Evolutionary conservation across 30 jellyfish, hydroid and myxozoan genomes (phyloP).

Genomic region (Cassiopea andromeda): DNA sequence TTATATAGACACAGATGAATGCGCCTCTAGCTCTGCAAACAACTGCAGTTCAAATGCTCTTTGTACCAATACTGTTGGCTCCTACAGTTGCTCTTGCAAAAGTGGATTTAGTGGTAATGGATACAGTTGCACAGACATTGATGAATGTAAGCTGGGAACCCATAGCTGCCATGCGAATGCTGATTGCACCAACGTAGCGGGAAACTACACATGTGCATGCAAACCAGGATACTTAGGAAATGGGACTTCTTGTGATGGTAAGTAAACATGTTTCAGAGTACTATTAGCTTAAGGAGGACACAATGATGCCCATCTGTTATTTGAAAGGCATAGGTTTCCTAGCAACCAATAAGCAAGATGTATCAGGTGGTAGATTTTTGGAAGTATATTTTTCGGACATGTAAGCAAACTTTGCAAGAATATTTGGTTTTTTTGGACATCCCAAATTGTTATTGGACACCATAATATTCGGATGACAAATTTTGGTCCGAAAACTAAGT

Average conservation of each 20-base stretch:
- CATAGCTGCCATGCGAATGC: constrained; percentile 45
- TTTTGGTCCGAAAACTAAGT: too few species aligned
- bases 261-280: neutral
- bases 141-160: constrained; percentile 20
- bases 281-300: too few species aligned
- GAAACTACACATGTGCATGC: constrained; percentile 26
- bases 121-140: constrained; percentile 4
- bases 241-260: constrained; percentile 32
- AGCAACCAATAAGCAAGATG: too few species aligned
- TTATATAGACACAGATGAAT: constrained; percentile 25
- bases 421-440: too few species aligned
- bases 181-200: constrained; percentile 23
- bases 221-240: constrained; percentile 39
- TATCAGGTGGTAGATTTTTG: too few species aligned
- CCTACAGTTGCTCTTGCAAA: constrained; percentile 54
- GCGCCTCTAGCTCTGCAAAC: constrained; percentile 45
- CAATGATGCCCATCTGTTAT: too few species aligned
- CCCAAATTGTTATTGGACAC: too few species aligned
- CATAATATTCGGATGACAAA: too few species aligned
- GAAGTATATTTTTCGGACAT: too few species aligned
- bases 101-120: constrained; percentile 52
- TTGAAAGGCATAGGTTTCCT: too few species aligned
- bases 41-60: constrained; percentile 45
- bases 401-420: too few species aligned
- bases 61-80: constrained; percentile 52